A percentile compares a stretch with the other conserved stretches of the same genome.
These are phyloP conservation scores for Clarias macrocephalus DNA, from an alignment of 2,113 vertebrate species.

Conservation along the genomic window DNA sequence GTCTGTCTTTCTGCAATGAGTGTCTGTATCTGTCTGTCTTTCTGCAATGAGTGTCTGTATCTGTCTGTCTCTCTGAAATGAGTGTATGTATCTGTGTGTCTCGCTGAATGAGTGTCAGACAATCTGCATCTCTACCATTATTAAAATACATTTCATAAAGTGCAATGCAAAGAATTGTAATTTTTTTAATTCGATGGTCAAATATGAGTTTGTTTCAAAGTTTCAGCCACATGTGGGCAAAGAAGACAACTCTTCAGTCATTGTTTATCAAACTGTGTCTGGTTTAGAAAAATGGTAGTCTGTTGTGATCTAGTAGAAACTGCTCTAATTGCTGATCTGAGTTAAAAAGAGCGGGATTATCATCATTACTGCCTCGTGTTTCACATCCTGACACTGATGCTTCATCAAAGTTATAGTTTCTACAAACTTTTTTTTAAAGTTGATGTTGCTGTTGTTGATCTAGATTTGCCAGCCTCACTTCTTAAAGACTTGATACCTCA, in stretches of 20 bases:
- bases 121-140: no score
- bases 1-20: neutral
- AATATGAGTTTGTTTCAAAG: neutral
- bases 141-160: neutral
- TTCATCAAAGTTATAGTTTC: neutral
- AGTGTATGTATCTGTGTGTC: neutral
- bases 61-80: neutral
- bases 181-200: neutral
- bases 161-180: neutral
- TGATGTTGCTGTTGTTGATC: conserved; percentile 8
- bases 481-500: conserved; percentile 78
- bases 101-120: neutral
- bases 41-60: neutral
- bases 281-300: neutral
- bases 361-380: neutral
- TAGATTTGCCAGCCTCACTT: conserved; percentile 77
- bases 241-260: neutral
- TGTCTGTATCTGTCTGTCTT: neutral
- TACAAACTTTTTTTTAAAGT: neutral
- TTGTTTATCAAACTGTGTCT: neutral
- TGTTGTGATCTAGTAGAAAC: neutral
- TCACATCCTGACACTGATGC: neutral
- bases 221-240: neutral
- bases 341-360: neutral
- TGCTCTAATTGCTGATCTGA: neutral